These are phyloP conservation scores for Potamarius usumacintae DNA, from an alignment of 2,113 vertebrate genomes.

Conservation along the genomic window DNA sequence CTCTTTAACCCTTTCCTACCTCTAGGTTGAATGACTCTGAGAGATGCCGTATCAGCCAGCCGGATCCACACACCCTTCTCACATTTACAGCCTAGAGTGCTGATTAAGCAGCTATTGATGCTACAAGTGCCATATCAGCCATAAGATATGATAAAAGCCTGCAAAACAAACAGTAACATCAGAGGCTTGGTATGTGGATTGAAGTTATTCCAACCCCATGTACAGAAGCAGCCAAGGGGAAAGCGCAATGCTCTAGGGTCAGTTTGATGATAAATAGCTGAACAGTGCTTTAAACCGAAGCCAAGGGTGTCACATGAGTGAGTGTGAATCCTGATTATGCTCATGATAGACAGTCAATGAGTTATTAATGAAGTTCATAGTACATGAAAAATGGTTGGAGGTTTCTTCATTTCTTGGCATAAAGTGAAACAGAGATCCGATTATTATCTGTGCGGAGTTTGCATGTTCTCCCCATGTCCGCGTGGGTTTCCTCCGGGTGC, in stretches of 20 bases:
- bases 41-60: constrained; percentile 26
- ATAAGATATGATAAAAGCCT: constrained; percentile 50
- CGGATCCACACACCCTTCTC: constrained; percentile 34
- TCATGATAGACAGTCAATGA: not conserved
- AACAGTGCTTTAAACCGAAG: not conserved
- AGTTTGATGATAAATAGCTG: not conserved
- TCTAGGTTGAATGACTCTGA: constrained; percentile 26
- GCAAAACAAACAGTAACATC: constrained; percentile 52
- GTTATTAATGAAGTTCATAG: not conserved
- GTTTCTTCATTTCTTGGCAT: not conserved
- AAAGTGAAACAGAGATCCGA: not conserved
- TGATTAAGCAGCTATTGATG: constrained; percentile 46
- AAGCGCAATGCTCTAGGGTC: not conserved
- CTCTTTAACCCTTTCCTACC: constrained; percentile 55
- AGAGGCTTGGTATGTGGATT: constrained; percentile 45
- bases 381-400: not conserved
- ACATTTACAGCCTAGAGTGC: constrained; percentile 34
- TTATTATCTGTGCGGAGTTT: not conserved
- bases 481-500: too few relatives aligned
- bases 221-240: not conserved
- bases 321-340: not conserved
- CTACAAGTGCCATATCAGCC: constrained; percentile 28
- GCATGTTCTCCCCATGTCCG: too few relatives aligned
- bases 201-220: constrained; percentile 1
- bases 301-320: not conserved